A percentile compares a stretch with the other conserved stretches of the same genome.
phyloP scores from a whole-genome alignment of 2,113 vertebrate species.

The Arizona elegans region DNA sequence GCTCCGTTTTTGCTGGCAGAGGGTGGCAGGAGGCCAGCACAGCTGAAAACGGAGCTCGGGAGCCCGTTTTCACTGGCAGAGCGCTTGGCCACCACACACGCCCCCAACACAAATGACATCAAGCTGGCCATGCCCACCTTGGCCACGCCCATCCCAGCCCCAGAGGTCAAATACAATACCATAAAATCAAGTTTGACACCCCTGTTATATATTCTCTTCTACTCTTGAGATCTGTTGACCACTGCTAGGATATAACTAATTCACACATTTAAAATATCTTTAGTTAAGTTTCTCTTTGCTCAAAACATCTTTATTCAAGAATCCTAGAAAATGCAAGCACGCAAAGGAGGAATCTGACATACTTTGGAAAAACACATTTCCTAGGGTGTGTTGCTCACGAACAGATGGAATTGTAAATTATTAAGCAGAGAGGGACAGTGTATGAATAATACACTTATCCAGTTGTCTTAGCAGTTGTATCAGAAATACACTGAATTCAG shows the following conservation, averaged over 20 bases:
- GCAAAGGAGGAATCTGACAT: neutral
- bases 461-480: neutral
- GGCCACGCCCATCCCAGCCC: too few species aligned
- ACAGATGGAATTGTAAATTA: neutral
- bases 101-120: too few species aligned
- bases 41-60: too few species aligned
- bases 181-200: too few species aligned
- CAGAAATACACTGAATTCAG: neutral
- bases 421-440: neutral
- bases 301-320: neutral
- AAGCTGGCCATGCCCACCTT: too few species aligned
- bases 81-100: too few species aligned
- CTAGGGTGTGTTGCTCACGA: neutral
- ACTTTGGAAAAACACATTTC: neutral
- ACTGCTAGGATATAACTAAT: neutral
- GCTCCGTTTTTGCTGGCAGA: too few species aligned
- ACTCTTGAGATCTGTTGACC: neutral
- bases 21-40: too few species aligned
- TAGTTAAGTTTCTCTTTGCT: neutral
- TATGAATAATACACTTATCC: neutral
- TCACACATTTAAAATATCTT: neutral
- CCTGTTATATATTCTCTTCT: neutral
- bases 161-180: too few species aligned
- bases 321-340: neutral
- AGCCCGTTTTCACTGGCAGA: too few species aligned